phyloP scores from a whole-genome alignment of 2,888 invertebrate genomes.

The Melangyna quadrimaculata region DNA sequence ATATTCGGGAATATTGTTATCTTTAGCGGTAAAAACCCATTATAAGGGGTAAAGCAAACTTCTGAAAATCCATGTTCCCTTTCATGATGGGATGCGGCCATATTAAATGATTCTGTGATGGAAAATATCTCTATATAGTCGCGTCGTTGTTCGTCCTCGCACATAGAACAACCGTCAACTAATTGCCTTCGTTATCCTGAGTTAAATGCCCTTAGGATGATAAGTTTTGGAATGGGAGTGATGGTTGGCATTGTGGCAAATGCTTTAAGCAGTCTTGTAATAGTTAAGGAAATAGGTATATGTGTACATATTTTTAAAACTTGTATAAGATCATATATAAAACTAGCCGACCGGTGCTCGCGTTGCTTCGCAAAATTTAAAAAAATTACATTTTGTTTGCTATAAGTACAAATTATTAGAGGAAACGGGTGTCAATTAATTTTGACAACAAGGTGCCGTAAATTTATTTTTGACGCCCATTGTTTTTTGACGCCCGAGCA shows the following conservation, averaged over 20 bases:
- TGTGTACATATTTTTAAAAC: slow-evolving; percentile 52
- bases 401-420: too few species aligned
- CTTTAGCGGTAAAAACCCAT: slow-evolving; percentile 68
- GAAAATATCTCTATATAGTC: slow-evolving; percentile 50
- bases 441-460: too few species aligned
- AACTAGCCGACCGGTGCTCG: too few species aligned
- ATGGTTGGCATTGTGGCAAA: slow-evolving; percentile 58
- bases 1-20: slow-evolving; percentile 69
- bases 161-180: slow-evolving; percentile 65
- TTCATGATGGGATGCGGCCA: slow-evolving; percentile 45
- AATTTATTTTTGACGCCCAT: too few species aligned
- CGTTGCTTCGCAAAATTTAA: too few species aligned
- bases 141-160: background rate
- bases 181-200: slow-evolving; percentile 70
- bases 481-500: too few species aligned
- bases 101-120: slow-evolving; percentile 46
- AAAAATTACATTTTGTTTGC: too few species aligned
- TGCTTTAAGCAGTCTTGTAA: slow-evolving; percentile 57
- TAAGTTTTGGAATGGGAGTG: background rate
- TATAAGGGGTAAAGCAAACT: slow-evolving; percentile 59
- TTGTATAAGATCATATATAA: slow-evolving; percentile 61
- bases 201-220: slow-evolving; percentile 63
- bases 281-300: slow-evolving; percentile 66
- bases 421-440: too few species aligned
- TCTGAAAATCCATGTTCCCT: slow-evolving; percentile 37